Percentiles rank a stretch among this genome's conserved stretches.
Evolutionary conservation across 2,113 vertebrate species (phyloP).

Genomic region (Lamprologus sp.): DNA sequence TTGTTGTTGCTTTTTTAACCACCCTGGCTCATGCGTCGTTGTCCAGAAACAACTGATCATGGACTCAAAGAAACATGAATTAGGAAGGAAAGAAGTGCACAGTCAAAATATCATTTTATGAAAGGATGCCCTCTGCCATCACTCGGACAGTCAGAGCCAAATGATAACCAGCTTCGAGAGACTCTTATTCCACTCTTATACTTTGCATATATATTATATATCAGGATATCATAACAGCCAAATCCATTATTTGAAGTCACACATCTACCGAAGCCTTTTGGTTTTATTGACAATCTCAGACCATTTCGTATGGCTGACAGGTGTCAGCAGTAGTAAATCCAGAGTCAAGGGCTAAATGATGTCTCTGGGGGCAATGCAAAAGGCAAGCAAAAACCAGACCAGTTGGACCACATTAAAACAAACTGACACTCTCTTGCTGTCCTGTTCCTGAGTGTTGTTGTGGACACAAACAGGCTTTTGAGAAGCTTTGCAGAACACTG

Average conservation of each 20-base stretch:
- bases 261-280: not conserved
- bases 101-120: not conserved
- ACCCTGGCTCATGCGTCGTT: not conserved
- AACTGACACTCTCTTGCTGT: accelerated
- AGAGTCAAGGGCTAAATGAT: not conserved
- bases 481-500: not conserved
- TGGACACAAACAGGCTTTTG: not conserved
- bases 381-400: not conserved
- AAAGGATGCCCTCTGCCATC: not conserved
- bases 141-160: not conserved
- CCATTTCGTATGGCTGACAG: not conserved
- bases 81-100: not conserved
- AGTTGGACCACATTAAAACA: not conserved
- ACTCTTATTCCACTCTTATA: not conserved
- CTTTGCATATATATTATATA: not conserved
- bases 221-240: not conserved
- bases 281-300: not conserved
- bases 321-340: not conserved
- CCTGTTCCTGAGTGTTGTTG: accelerated
- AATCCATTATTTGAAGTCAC: not conserved
- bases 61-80: not conserved
- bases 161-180: not conserved
- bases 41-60: not conserved
- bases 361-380: not conserved
- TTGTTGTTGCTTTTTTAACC: accelerated